Evolutionary conservation across 2,888 invertebrate species (phyloP), one percentile per base, ranked within the genome.

Genomic region (Morpho achilles): DNA sequence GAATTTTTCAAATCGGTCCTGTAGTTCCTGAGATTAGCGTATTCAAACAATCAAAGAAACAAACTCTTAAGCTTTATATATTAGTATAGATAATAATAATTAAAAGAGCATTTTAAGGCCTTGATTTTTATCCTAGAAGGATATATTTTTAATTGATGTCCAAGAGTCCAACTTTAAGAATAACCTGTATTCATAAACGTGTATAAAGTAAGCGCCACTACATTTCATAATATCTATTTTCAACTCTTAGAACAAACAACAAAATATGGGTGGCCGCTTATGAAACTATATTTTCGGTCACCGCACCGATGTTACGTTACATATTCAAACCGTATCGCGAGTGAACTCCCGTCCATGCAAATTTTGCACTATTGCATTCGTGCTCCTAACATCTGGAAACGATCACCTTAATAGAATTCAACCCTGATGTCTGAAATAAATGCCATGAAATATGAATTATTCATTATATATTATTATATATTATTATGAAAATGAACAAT

Each of bases 281-380:
- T 75, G 75, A 74, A 77, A 76, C 71, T 67, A 72, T 71, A 73
- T 76, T 74, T 74, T 70, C 69, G 64, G 64, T 66, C 69, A 67
- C 67, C 65, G 71, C 71, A 74, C 49, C 56, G 48, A 44, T 48
- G 44, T 47, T 69, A 63, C 63, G 75, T 81, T 84, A 81, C 71
- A 79, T 83, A 86, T 87, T 80, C 84, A 79, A 69, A 70, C 69
- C 69, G 77, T 80, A 79, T 76, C 73, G 68, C 62, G 68, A 67
- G 68, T 74, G 73, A 78, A 74, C 76, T 77, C 69, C 72, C 80
- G 78, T 76, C 75, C 80, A 84, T 84, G 83, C 81, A 80, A 84
- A 83, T 82, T 75, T 67, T 59, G 62, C 73, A 71, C 75, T 77
- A 80, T 78, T 81, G 77, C 79, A 79, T 81, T 78, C 73, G 75